These are phyloP conservation scores for Thamnaconus septentrionalis DNA, from an alignment of 2,113 vertebrate genomes.

Conservation along the genomic window DNA sequence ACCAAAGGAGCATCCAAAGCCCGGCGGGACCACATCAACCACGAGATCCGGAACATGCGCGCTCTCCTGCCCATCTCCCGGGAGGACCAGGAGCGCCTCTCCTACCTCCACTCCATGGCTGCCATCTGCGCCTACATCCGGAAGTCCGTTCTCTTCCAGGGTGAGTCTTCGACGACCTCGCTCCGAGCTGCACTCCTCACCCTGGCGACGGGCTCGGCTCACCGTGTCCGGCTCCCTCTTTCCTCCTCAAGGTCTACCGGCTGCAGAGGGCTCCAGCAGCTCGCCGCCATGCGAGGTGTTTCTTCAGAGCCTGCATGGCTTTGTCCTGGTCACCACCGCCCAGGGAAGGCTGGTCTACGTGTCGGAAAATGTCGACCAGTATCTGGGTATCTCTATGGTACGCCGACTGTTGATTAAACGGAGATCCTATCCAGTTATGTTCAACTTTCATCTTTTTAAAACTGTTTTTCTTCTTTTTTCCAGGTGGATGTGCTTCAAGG, in stretches of 20 bases:
- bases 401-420: slow-evolving; percentile 20
- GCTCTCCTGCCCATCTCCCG: slow-evolving; percentile 77
- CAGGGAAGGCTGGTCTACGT: slow-evolving; percentile 79
- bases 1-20: slow-evolving; percentile 89
- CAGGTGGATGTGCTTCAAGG: slow-evolving; percentile 76
- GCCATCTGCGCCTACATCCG: slow-evolving; percentile 81
- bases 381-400: slow-evolving; percentile 83
- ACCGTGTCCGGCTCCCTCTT: slow-evolving; percentile 7
- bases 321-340: slow-evolving; percentile 75
- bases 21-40: slow-evolving; percentile 84
- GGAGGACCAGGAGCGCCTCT: slow-evolving; percentile 80
- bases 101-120: slow-evolving; percentile 87
- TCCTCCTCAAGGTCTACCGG: slow-evolving; percentile 40
- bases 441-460: slow-evolving; percentile 1
- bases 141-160: slow-evolving; percentile 63
- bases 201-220: background rate
- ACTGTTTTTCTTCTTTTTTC: background rate
- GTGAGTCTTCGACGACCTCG: slow-evolving; percentile 46
- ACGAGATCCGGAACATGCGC: slow-evolving; percentile 81
- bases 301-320: slow-evolving; percentile 79
- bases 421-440: background rate
- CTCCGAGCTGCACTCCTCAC: background rate
- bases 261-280: slow-evolving; percentile 1
- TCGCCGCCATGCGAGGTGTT: slow-evolving; percentile 64
- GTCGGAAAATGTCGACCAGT: slow-evolving; percentile 81